Evolutionary conservation across 2,888 invertebrate species (phyloP), one percentile per base, ranked within the genome.

Genomic region (Spisula subtruncata): DNA sequence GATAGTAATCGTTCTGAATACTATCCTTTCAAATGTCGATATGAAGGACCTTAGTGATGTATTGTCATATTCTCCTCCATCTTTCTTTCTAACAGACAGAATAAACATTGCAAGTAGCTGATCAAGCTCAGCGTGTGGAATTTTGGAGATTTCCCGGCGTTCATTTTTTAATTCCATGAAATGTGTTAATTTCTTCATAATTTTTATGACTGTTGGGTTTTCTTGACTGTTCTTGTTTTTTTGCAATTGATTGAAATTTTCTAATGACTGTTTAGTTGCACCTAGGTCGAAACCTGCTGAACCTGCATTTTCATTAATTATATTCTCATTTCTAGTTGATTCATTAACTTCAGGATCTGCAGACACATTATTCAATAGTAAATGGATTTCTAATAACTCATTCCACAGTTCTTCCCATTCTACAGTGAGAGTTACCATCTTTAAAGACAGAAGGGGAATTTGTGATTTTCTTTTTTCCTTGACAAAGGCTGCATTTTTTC

Each of bases 151-250:
- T 29, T 56, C 48, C 25, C 81, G 46, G 46, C 2, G 14, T 48
- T 81, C 81, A 48, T 81, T 46, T 81, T 81, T 41, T 48, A 81
- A 10, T 46, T 81, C 18, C 32, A 82, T 51, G 20, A 46, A 82
- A 25, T 29, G 12, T 2, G 12, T 82, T 29, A 82, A 46, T 8
- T 32, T 41, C 5, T 32, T 82, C 18, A 82, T n/a, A n/a, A n/a
- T n/a, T n/a, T n/a, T n/a, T 82, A 18, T 82, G 48, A 25, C 54
- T 25, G 14, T 56, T 32, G 1, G 18, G 0, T 56, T 25, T 56
- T 32, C 82, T n/a, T 5, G 8, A n/a, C 56, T 56, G 54, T 56
- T 82, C 54, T 82, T 56, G 29, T 82, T 82, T 82, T 56, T 82
- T 56, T 82, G 48, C 18, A 54, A 32, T 2, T 46, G 48, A 54